Percentiles rank a stretch among this genome's conserved stretches.
Evolutionary conservation across 2,888 invertebrate species (phyloP).

Genomic region (Dasypolia templi): DNA sequence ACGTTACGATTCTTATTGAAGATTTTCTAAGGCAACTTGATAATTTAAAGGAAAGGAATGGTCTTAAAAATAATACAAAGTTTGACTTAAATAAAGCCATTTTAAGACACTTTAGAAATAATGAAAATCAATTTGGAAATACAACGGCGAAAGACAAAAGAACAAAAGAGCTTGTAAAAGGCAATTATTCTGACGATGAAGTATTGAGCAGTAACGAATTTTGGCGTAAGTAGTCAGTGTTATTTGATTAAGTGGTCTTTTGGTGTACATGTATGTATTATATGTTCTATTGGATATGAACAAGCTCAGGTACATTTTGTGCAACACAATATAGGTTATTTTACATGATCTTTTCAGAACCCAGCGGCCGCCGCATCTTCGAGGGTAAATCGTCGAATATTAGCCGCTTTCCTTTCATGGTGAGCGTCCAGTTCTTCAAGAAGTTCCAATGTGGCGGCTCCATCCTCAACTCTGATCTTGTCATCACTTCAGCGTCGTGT

Average conservation of each 20-base stretch:
- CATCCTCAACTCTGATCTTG: constrained; percentile 80
- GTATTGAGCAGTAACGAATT: constrained; percentile 70
- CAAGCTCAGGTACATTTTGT: background rate
- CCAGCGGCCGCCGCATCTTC: constrained; percentile 78
- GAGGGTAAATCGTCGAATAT: constrained; percentile 74
- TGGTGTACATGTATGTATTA: background rate
- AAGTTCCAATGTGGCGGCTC: constrained; percentile 81
- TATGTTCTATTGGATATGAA: background rate
- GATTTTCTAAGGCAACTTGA: constrained; percentile 69
- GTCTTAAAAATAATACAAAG: constrained; percentile 57
- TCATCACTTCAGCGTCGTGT: constrained; percentile 84
- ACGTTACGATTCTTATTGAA: constrained; percentile 64
- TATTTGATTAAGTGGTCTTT: background rate
- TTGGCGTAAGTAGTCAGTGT: constrained; percentile 75
- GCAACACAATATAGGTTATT: background rate
- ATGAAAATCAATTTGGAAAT: constrained; percentile 43
- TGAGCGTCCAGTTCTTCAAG: constrained; percentile 79
- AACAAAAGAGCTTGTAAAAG: constrained; percentile 5
- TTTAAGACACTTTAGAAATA: constrained; percentile 55
- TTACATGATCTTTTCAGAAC: constrained; percentile 62
- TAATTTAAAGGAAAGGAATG: constrained; percentile 67
- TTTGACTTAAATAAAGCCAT: constrained; percentile 67
- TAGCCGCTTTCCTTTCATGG: constrained; percentile 82
- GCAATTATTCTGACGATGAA: constrained; percentile 38
- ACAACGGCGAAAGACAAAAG: too few relatives aligned